A percentile compares a stretch with the other conserved stretches of the same genome.
phyloP scores from a whole-genome alignment of 2,888 invertebrate genomes.

The Drosophila kuntzei region DNA sequence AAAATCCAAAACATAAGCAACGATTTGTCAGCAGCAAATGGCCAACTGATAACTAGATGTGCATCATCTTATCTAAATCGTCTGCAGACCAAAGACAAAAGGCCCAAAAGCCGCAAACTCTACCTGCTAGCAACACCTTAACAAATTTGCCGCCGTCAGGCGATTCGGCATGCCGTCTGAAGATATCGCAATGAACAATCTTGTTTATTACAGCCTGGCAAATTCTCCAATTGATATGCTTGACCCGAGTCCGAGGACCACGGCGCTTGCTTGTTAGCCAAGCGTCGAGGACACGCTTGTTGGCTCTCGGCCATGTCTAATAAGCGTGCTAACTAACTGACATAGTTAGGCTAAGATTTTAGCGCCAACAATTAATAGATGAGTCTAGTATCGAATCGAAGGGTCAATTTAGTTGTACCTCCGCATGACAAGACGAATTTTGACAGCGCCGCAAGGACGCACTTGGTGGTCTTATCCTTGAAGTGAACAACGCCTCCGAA shows the following conservation, averaged over 20 bases:
- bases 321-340: constrained; percentile 75
- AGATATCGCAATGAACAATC: constrained; percentile 77
- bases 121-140: constrained; percentile 61
- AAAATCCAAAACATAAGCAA: constrained; percentile 60
- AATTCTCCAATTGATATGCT: constrained; percentile 72
- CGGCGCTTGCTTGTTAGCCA: constrained; percentile 63
- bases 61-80: constrained; percentile 77
- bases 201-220: constrained; percentile 83
- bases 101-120: constrained; percentile 34
- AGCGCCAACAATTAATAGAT: constrained; percentile 70
- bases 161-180: constrained; percentile 74
- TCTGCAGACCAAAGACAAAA: constrained; percentile 34
- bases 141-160: constrained; percentile 68
- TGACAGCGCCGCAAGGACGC: constrained; percentile 1
- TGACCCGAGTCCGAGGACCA: constrained; percentile 14
- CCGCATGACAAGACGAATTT: constrained; percentile 59
- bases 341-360: constrained; percentile 64
- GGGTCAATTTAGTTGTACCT: constrained; percentile 67
- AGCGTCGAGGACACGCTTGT: constrained; percentile 71
- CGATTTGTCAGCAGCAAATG: constrained; percentile 82
- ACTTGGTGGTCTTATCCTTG: constrained; percentile 56
- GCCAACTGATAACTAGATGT: constrained; percentile 16
- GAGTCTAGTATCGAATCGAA: background rate
- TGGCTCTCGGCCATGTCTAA: constrained; percentile 52
- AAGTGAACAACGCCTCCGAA: constrained; percentile 34